Percentiles rank a stretch among this genome's conserved stretches.
Evolutionary conservation across 2,888 invertebrate species (phyloP).

Genomic region (Villa cingulata): DNA sequence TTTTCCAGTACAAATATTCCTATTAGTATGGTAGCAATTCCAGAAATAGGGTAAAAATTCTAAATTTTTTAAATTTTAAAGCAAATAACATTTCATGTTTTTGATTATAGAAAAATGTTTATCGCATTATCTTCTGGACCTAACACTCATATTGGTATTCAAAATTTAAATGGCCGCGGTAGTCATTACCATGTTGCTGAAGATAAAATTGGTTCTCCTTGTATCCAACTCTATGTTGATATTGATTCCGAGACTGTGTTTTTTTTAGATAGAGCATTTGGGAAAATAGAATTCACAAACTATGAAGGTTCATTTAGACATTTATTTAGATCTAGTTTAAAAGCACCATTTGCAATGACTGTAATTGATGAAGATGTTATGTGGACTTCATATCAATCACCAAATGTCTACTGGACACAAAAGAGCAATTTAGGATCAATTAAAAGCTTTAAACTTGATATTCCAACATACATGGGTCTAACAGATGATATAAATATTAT

Average conservation of each 20-base stretch:
- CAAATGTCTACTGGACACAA: constrained; percentile 46
- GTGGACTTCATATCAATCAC: constrained; percentile 49
- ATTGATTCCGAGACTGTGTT: constrained; percentile 44
- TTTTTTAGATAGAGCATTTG: constrained; percentile 52
- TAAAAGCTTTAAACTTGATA: constrained; percentile 27
- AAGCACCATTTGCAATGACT: constrained; percentile 44
- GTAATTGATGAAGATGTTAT: constrained; percentile 50
- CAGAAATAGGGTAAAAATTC: constrained; percentile 30
- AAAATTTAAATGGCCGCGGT: constrained; percentile 52
- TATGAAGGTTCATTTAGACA: constrained; percentile 43
- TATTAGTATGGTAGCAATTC: constrained; percentile 50
- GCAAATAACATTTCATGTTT: no score
- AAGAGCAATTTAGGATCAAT: constrained; percentile 34
- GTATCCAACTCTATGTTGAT: constrained; percentile 36
- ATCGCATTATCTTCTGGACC: constrained; percentile 41
- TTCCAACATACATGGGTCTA: constrained; percentile 21
- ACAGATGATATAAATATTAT: constrained; percentile 8
- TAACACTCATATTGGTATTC: constrained; percentile 48
- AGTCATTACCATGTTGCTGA: constrained; percentile 30
- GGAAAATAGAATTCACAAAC: constrained; percentile 49
- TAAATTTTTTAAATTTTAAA: no score
- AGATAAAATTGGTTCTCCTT: constrained; percentile 29
- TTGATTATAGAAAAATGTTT: constrained; percentile 50
- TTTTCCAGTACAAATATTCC: constrained; percentile 48
- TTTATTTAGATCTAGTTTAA: constrained; percentile 36